Conservation (phyloP, 1,140 invertebrate genomes). For the Zaprionus vittiger region DNA sequence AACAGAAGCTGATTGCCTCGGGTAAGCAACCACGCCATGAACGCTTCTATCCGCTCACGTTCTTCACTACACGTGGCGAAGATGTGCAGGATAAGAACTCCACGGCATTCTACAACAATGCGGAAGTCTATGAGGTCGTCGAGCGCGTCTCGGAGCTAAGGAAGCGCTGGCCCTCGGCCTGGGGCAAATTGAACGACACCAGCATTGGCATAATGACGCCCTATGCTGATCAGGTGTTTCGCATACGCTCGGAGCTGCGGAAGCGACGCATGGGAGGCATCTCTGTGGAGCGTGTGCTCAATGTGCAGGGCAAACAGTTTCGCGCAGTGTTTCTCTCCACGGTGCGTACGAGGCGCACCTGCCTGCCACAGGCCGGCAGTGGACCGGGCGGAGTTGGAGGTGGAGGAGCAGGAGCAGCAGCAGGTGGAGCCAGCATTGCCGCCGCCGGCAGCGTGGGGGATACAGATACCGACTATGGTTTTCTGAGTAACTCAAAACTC, state of each 20-base stretch:
- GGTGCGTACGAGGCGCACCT: conserved; percentile 91
- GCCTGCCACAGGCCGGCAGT: conserved; percentile 84
- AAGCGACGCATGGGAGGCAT: conserved; percentile 90
- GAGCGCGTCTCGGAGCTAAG: conserved; percentile 89
- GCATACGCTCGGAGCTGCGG: conserved; percentile 91
- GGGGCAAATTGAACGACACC: conserved; percentile 90
- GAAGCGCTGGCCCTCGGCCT: conserved; percentile 89
- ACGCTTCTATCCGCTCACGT: conserved; percentile 90
- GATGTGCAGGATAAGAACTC: conserved; percentile 92
- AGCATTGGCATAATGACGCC: conserved; percentile 94
- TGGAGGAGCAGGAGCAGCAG: conserved; percentile 19
- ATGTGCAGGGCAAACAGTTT: conserved; percentile 96
- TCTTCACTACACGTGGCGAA: conserved; percentile 92
- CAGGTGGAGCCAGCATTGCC: conserved; percentile 28
- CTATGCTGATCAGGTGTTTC: conserved; percentile 91
- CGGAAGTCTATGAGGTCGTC: conserved; percentile 92
- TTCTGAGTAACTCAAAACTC: conserved; percentile 93
- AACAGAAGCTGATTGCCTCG: conserved; percentile 90
- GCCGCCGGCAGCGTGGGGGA: conserved; percentile 72
- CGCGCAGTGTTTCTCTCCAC: conserved; percentile 93
- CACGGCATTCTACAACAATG: conserved; percentile 93
- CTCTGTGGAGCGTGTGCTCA: conserved; percentile 93
- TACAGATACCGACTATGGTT: conserved; percentile 92
- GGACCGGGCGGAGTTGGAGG: conserved; percentile 53
- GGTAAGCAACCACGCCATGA: conserved; percentile 89